Evolutionary conservation across 2,888 invertebrate genomes (phyloP), one percentile per base, ranked within the genome.

Genomic region (Sylvicola cinctus): DNA sequence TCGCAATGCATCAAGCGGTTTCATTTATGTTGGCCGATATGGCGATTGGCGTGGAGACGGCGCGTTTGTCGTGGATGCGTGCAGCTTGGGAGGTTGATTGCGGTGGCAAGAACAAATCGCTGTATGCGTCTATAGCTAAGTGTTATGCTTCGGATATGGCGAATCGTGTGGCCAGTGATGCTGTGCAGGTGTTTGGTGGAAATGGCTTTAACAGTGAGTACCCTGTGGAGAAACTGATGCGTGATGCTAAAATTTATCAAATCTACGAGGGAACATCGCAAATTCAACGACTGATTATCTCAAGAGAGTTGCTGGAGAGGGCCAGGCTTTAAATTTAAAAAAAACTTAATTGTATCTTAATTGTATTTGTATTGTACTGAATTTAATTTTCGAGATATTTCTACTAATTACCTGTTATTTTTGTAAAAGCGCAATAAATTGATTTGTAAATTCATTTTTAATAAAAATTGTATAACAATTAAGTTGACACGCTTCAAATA

Each of bases 191-290:
- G 16, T 85, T 84, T 53, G 88, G 88, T 13, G 88, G 88, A 13
- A 81, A 81, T 55, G 88, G 90, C 1, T 93, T 83, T 62, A 91
- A 90, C 61, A 72, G 69, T 16, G 93, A 91, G 32, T 93, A 93
- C 55, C 91, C 91, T 0, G 91, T 88, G 0, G 91, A 93, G 55
- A 93, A 93, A 50, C 63, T 93, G 38, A 90, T 91, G 88, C 65
- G 93, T 40, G 93, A 93, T 57, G 91, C 91, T 13, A 93, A 93
- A 57, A 91, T 93, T 46, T 91, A 76, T 58, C 87, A 88, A 58
- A 93, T 93, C 45, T 91, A 91, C 49, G 90, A 91, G 55, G 91
- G 91, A 39, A 91, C 90, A 2, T 70, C 85, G 2, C 87, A 93
- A 58, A 90, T 93, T 48, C 91, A 93, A 57, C 65, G 87, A 43